These are phyloP conservation scores for Babylonia areolata DNA, from an alignment of 1,140 invertebrate genomes.

Conservation along the genomic window DNA sequence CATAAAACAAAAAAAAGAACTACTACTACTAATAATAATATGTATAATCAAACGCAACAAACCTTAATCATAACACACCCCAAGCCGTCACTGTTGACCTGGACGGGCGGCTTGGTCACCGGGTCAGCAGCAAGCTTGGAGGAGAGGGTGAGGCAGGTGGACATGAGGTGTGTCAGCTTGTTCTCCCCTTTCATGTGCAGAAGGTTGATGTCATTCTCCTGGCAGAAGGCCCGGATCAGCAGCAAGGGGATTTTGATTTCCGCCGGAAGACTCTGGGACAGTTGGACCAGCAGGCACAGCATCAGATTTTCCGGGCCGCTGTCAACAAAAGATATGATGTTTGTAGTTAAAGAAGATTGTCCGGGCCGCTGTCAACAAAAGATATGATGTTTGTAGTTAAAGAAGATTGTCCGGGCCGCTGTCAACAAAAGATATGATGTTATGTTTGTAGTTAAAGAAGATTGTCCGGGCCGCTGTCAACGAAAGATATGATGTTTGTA, in stretches of 20 bases:
- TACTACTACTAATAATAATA: too few relatives aligned
- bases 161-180: background rate
- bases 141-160: background rate
- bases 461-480: too few relatives aligned
- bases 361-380: too few relatives aligned
- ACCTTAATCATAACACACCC: constrained; percentile 19
- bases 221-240: constrained; percentile 10
- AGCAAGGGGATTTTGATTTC: background rate
- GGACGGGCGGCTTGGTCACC: background rate
- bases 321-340: too few relatives aligned
- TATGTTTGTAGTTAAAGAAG: too few relatives aligned
- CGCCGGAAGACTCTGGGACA: background rate
- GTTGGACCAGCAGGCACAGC: background rate
- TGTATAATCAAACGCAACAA: background rate
- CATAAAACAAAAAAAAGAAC: too few relatives aligned
- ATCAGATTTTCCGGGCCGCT: constrained; percentile 1
- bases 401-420: too few relatives aligned
- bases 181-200: background rate
- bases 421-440: too few relatives aligned
- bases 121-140: background rate
- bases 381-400: too few relatives aligned
- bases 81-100: background rate
- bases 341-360: too few relatives aligned
- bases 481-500: too few relatives aligned
- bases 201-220: constrained; percentile 10